Evolutionary conservation across 2,113 vertebrate genomes (phyloP).

Genomic region (Gopherus evgoodei): DNA sequence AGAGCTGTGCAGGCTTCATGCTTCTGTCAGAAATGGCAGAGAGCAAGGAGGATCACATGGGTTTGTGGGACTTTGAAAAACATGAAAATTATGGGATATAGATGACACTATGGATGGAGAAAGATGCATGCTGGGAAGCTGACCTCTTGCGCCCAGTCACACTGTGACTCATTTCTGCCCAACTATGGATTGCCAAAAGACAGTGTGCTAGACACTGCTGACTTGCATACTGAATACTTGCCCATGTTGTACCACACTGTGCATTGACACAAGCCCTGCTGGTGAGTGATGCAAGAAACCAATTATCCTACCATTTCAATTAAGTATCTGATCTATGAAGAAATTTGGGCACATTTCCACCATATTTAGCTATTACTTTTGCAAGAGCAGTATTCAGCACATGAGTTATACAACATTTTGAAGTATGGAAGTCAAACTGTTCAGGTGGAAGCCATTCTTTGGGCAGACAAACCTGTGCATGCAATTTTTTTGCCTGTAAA

Average conservation of each 20-base stretch:
- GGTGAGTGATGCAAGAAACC: background rate
- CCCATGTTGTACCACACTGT: background rate
- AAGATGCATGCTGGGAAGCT: background rate
- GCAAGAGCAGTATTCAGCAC: background rate
- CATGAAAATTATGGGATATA: background rate
- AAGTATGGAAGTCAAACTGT: background rate
- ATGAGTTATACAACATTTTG: background rate
- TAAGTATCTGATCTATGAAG: conserved; percentile 47
- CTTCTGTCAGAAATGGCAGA: background rate
- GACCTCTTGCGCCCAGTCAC: background rate
- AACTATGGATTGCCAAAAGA: background rate
- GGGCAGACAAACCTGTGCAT: background rate
- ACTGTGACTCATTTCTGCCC: background rate
- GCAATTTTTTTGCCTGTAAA: too few relatives aligned
- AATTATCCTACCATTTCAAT: conserved; percentile 34
- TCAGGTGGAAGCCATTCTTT: too few relatives aligned
- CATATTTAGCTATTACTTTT: conserved; percentile 41
- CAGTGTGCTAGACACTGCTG: background rate
- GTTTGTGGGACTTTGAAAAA: background rate
- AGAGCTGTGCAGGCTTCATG: background rate
- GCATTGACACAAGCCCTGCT: background rate
- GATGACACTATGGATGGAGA: background rate
- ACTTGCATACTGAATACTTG: background rate
- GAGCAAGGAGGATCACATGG: background rate
- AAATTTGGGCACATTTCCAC: conserved; percentile 60